Conservation (phyloP, 2,888 invertebrate species). For the Dolichopus griseipennis region DNA sequence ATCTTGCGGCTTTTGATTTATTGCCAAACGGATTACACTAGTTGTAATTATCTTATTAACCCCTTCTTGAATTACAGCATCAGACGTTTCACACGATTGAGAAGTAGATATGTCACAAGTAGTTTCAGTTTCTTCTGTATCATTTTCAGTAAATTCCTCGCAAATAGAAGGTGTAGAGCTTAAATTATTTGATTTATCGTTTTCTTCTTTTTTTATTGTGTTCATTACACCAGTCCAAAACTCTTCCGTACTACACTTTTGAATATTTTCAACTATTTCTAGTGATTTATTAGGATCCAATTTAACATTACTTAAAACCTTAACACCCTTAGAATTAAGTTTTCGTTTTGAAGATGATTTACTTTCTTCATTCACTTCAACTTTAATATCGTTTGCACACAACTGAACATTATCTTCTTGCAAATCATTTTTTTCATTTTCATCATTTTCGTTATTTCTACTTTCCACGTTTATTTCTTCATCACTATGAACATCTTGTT, state of each 20-base stretch:
- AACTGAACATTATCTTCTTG: background rate
- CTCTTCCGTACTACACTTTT: constrained; percentile 1
- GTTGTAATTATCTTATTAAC: constrained; percentile 25
- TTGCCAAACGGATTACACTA: constrained; percentile 41
- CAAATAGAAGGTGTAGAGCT: constrained; percentile 14
- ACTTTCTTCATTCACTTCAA: background rate
- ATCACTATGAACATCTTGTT: constrained; percentile 15
- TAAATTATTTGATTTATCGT: background rate
- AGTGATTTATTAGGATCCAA: constrained; percentile 41
- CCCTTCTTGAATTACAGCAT: background rate
- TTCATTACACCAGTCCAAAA: constrained; percentile 17
- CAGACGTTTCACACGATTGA: background rate
- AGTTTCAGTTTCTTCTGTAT: background rate
- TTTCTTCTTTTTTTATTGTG: constrained; percentile 13
- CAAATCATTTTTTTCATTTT: constrained; percentile 18
- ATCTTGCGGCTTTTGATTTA: constrained; percentile 22
- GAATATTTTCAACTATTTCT: constrained; percentile 40
- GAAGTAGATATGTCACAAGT: background rate
- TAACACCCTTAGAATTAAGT: constrained; percentile 29
- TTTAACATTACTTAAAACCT: constrained; percentile 42
- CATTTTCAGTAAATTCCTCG: constrained; percentile 17
- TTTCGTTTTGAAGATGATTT: constrained; percentile 13
- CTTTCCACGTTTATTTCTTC: constrained; percentile 24
- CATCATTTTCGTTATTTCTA: constrained; percentile 18
- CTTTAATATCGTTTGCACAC: constrained; percentile 18